Conservation (phyloP, 2,113 vertebrate species). For the Pelecanoides urinatrix region DNA sequence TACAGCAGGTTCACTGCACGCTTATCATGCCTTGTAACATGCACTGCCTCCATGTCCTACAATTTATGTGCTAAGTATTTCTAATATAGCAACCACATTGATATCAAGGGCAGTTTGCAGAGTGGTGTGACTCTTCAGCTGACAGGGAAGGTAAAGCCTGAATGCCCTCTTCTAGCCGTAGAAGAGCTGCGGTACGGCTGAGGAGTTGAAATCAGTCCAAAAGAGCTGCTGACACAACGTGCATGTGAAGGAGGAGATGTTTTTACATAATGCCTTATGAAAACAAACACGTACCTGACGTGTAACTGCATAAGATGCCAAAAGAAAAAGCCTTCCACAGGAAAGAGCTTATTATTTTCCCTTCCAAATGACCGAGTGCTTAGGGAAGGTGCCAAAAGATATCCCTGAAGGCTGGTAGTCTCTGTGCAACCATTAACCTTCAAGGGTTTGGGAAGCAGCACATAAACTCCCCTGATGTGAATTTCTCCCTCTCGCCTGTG, state of each 20-base stretch:
- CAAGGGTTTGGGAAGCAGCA: neutral
- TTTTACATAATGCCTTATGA: neutral
- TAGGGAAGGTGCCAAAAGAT: neutral
- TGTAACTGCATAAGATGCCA: neutral
- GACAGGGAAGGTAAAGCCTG: constrained; percentile 33
- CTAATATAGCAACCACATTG: neutral
- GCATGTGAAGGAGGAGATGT: neutral
- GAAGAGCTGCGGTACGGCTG: neutral
- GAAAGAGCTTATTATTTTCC: neutral
- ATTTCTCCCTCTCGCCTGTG: neutral
- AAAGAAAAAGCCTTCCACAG: neutral
- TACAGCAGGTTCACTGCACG: neutral
- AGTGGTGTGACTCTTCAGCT: neutral
- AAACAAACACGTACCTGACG: neutral
- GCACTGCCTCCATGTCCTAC: neutral
- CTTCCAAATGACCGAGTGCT: neutral
- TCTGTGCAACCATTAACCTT: constrained; percentile 14
- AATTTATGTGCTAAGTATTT: constrained; percentile 43
- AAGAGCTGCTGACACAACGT: neutral
- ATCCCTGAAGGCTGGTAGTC: neutral
- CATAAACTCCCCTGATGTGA: neutral
- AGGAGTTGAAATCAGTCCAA: neutral
- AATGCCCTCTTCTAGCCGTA: neutral
- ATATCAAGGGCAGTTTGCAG: constrained; percentile 49
- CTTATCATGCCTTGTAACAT: neutral